phyloP scores from a whole-genome alignment of 2,113 vertebrate genomes.

The Haliaeetus leucogaster region DNA sequence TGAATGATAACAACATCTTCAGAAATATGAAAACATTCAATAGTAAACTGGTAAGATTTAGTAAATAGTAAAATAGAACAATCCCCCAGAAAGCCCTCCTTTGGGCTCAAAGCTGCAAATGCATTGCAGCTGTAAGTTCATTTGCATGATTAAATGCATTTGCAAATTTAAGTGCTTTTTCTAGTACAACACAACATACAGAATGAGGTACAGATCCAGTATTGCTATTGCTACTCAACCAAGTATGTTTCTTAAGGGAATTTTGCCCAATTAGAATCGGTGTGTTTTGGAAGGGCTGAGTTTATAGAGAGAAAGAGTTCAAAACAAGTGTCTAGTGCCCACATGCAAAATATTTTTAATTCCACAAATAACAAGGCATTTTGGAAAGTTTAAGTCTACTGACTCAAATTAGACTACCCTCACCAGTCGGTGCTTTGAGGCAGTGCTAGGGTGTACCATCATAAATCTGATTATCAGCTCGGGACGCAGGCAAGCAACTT shows the following conservation, averaged over 20 bases:
- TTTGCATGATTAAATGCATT: not conserved
- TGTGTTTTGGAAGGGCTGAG: not conserved
- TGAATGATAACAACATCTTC: not conserved
- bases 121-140: not conserved
- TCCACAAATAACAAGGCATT: not conserved
- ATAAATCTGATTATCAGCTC: not conserved
- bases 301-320: not conserved
- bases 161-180: not conserved
- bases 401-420: fast-evolving
- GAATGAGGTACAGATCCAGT: not conserved
- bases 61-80: not conserved
- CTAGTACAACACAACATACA: not conserved
- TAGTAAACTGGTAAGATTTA: not conserved
- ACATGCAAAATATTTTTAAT: not conserved
- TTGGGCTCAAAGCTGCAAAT: not conserved
- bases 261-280: not conserved
- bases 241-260: not conserved
- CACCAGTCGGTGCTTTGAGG: not conserved
- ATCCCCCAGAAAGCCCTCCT: not conserved
- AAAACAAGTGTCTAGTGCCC: not conserved
- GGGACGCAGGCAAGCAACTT: not conserved
- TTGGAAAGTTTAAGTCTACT: not conserved
- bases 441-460: not conserved
- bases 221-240: not conserved
- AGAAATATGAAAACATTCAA: not conserved